Conservation (phyloP, 2,113 vertebrate species). For the Cavia porcellus region DNA sequence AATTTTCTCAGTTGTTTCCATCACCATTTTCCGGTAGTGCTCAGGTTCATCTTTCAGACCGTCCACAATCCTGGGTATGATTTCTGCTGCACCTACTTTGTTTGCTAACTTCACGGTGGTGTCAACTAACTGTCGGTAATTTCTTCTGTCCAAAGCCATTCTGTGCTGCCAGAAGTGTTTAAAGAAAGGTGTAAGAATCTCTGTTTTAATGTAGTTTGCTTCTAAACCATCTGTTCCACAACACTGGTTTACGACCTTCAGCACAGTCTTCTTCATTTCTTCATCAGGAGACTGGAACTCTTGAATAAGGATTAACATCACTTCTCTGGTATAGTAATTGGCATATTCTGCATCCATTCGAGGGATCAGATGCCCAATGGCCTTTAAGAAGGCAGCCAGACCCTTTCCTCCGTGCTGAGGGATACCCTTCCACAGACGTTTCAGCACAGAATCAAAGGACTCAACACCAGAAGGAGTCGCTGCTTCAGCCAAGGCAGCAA, state of each 20-base stretch:
- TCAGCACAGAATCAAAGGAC: constrained; percentile 99
- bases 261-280: constrained; percentile 99
- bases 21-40: constrained; percentile 99
- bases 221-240: constrained; percentile 99
- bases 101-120: constrained; percentile 99
- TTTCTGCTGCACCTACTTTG: constrained; percentile 99
- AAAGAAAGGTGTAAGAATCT: constrained; percentile 99
- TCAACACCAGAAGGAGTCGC: constrained; percentile 99
- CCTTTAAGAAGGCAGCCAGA: constrained; percentile 98
- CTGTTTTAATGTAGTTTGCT: constrained; percentile 99
- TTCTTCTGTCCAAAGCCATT: constrained; percentile 98
- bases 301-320: constrained; percentile 99
- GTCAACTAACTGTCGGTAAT: constrained; percentile 99
- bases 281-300: constrained; percentile 99
- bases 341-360: constrained; percentile 99
- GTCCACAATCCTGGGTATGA: constrained; percentile 98
- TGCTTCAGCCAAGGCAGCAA: constrained; percentile 98
- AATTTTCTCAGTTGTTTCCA: constrained; percentile 99
- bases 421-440: constrained; percentile 99
- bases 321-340: constrained; percentile 99
- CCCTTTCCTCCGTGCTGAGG: constrained; percentile 99
- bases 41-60: constrained; percentile 99
- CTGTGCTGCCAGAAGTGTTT: constrained; percentile 99
- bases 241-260: constrained; percentile 99
- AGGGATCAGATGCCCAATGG: constrained; percentile 98